Percentiles rank a stretch among this genome's conserved stretches.
Evolutionary conservation across 2,888 invertebrate genomes (phyloP).

Genomic region (Perizoma affinitatum): DNA sequence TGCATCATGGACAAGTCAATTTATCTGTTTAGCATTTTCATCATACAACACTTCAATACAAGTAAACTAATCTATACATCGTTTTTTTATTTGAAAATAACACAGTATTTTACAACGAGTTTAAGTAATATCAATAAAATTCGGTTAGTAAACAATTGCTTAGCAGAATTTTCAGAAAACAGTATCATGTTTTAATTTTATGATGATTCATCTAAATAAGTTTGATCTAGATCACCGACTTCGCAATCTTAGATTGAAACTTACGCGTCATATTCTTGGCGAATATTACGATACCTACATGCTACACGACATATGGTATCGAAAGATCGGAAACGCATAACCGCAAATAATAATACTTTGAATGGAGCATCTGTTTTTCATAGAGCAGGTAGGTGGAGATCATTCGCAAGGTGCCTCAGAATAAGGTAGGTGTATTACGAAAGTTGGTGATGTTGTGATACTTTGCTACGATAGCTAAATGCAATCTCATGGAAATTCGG

Average conservation of each 20-base stretch:
- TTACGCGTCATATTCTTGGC: neutral
- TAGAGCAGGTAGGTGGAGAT: too few relatives aligned
- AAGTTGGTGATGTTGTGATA: too few relatives aligned
- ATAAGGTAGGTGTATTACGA: too few relatives aligned
- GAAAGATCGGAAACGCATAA: slow-evolving; percentile 14
- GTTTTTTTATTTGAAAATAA: too few relatives aligned
- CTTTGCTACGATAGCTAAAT: too few relatives aligned
- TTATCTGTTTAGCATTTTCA: slow-evolving; percentile 6
- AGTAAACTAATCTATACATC: neutral
- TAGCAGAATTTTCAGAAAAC: neutral
- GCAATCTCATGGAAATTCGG: too few relatives aligned
- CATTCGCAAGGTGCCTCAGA: too few relatives aligned
- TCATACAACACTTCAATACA: neutral
- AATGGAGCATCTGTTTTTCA: slow-evolving; percentile 14
- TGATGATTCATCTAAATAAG: slow-evolving; percentile 6
- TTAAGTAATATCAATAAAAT: neutral
- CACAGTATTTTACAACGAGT: too few relatives aligned
- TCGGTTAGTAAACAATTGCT: slow-evolving; percentile 1
- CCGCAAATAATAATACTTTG: slow-evolving; percentile 10
- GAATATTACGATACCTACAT: too few relatives aligned
- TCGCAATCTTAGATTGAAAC: neutral
- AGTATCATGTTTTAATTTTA: neutral
- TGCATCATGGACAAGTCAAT: slow-evolving; percentile 1
- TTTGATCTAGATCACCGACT: neutral
- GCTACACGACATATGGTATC: slow-evolving; percentile 7